Evolutionary conservation across 2,113 vertebrate species (phyloP), one percentile per base, ranked within the genome.

Genomic region (Pyxicephalus adspersus): DNA sequence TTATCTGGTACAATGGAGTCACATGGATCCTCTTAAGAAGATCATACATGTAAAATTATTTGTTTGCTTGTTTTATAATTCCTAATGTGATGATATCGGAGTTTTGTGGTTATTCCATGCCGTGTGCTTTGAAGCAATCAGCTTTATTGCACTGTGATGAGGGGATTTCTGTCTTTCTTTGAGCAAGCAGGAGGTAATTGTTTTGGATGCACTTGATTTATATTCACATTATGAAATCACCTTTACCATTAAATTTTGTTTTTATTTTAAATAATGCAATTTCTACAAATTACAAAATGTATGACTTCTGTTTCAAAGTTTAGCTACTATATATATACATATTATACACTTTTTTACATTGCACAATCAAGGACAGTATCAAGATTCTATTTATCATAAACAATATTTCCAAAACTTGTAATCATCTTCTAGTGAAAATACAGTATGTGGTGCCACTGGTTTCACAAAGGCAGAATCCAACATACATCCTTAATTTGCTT

Each of bases 91-190:
- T 64, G 74, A 73, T 71, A 80, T 50, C 66, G 17, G 26, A 73
- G 50, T 64, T 81, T 25, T 64, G 31, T 63, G 57, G 63, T 80
- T 55, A 51, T 52, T 72, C 31, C 52, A 63, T 51, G 19, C 68
- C 38, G 9, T 34, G 3, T 9, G 13, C 20, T 63, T 28, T 57
- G 5, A 28, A 81, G 68, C 79, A 81, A 68, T 81, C 68, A 81
- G 68, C 70, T 64, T 81, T 81, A 81, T 81, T 81, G 50, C 50
- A 74, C 55, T 55, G 60, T 64, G 68, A 81, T 81, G 79, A 81
- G 79, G 55, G 79, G 68, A 81, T 81, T 81, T 81, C 71, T 73
- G 50, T 34, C 26, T 81, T 73, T 80, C 20, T 51, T 70, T 81
- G 26, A 68, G 54, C 50, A 65, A 81, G 28, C 58, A 31, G 26